Base-by-base conservation (phyloP, 2,113 vertebrate genomes). In the Silurus asotus region DNA sequence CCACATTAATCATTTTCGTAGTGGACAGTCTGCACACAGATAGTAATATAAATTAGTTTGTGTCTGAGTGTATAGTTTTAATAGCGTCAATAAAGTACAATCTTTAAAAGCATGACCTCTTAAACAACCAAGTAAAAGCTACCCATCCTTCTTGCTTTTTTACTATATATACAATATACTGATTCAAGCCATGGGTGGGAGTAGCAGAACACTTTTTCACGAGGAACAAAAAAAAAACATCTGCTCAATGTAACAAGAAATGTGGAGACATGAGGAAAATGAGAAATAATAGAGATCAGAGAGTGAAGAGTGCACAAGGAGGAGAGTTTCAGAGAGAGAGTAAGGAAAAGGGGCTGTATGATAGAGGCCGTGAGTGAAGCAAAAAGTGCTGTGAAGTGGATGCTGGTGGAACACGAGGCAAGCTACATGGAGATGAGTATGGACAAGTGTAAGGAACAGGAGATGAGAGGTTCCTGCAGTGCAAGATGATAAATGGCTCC, bases 271-370 rank as follows among this genome's bases (percentile, higher is more conserved):
- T 49, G 19, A 85, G 49, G 82, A 81, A 88, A 86, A 88, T 75
- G 76, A 84, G 82, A 84, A 86, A 86, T 84, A 86, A 84, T 84
- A 81, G 81, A 86, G 72, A 86, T 72, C 84, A 88, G 80, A 86
- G 81, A 67, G 72, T 82, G 70, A 83, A 58, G 17, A 79, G n/a
- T 82, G 55, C 25, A 78, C 55, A 78, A 78, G 19, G 15, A 78
- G 55, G 17, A 23, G 17, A 6, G 17, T 20, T 25, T 15, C 23
- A 83, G 62, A 86, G 59, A 83, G 70, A 74, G 51, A 55, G 83
- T 19, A 59, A 75, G 81, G 85, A 37, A 76, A 84, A 23, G 53
- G 64, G 65, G 74, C 61, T 78, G 19, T 48, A 49, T 72, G 59
- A 75, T 49, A 77, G 23, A 28, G 11, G 37, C 55, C 6, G 8